Evolutionary conservation across 2,113 vertebrate genomes (phyloP), one percentile per base, ranked within the genome.

Genomic region (Pollimyrus isidori): DNA sequence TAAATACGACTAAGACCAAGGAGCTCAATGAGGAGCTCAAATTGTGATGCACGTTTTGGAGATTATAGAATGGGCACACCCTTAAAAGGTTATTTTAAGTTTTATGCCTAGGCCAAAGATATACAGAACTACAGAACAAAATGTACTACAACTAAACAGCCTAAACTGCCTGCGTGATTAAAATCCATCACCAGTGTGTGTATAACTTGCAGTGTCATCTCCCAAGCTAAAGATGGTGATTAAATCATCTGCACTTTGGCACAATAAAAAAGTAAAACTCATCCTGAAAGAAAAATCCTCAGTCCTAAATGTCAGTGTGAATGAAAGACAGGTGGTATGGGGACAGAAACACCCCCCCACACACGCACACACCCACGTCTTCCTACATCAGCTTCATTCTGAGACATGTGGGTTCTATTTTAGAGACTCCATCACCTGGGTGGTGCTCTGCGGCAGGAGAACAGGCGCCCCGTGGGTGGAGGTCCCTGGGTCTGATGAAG

Each of bases 401-500:
- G 83, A 91, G 35, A 89, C 91, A 92, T 92, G 91, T 56, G 91
- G 89, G 92, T 95, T 91, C 90, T 92, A 91, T 93, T 94, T 76
- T n/a, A 76, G 88, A 26, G n/a, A 90, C 91, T 92, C 53, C 86
- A 87, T 58, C 87, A 89, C 90, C 7, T 30, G 46, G 80, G 50
- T 62, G 11, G 56, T 23, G 39, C n/a, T 80, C 26, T 82, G 26
- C 2, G 62, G 88, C 49, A 11, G n/a, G 26, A 11, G 62, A 2
- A 9, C 58, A 7, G 7, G 1, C 45, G 23, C 19, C 80, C 15
- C 23, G 52, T 91, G 91, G 93, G 88, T 90, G 93, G 90, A 93
- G 88, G 88, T 82, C 89, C 90, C 92, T 92, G 58, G 92, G 93
- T 92, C 93, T 95, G 96, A 94, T 94, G 94, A 96, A 94, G 89